Conservation (phyloP, 2,888 invertebrate species). For the Euclidia mi region DNA sequence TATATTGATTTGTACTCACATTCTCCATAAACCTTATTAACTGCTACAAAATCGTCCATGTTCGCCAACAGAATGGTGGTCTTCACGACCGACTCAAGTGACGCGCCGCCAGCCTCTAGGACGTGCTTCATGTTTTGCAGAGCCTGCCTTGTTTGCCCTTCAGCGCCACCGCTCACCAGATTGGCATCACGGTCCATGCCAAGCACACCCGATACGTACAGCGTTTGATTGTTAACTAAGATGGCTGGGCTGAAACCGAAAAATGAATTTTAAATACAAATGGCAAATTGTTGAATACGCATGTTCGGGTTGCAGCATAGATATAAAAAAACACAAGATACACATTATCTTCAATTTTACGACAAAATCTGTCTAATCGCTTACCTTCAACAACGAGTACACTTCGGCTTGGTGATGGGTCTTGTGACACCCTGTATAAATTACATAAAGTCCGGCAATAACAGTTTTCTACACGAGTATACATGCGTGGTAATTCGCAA, state of each 20-base stretch:
- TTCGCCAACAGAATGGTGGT: constrained; percentile 95
- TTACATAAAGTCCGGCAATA: no score
- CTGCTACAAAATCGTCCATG: constrained; percentile 94
- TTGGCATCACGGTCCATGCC: constrained; percentile 93
- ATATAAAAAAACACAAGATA: no score
- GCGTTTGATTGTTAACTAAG: constrained; percentile 93
- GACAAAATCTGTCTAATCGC: no score
- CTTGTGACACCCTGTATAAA: no score
- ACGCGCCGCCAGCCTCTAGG: constrained; percentile 93
- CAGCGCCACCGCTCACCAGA: constrained; percentile 94
- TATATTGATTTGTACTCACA: constrained; percentile 89
- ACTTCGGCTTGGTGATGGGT: no score
- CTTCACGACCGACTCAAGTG: constrained; percentile 94
- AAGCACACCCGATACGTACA: constrained; percentile 96
- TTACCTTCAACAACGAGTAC: no score
- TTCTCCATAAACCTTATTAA: constrained; percentile 96
- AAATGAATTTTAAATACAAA: no score
- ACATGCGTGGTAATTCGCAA: no score
- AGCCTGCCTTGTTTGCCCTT: constrained; percentile 93
- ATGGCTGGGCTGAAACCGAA: constrained; percentile 94
- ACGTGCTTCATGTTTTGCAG: constrained; percentile 94
- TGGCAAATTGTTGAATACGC: no score
- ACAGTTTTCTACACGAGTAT: no score
- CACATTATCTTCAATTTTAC: no score
- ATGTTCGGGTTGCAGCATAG: no score